Conservation (phyloP, 2,888 invertebrate species). For the Andrena hattorfiana region DNA sequence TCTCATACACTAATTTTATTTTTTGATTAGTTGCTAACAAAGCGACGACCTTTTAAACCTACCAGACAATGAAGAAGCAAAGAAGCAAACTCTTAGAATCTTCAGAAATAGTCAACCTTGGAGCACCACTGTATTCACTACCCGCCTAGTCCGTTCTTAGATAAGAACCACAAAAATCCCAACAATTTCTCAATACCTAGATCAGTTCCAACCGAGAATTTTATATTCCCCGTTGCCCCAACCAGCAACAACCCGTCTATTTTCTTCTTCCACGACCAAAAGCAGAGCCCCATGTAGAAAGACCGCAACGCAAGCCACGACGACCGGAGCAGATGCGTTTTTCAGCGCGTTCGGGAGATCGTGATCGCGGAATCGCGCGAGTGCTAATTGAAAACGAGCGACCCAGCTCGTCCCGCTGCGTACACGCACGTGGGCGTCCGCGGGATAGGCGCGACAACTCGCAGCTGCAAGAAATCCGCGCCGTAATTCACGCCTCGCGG, state of each 20-base stretch:
- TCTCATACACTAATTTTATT: no score
- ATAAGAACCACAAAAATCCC: no score
- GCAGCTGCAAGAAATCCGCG: slow-evolving; percentile 64
- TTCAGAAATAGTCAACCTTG: no score
- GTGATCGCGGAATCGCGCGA: slow-evolving; percentile 62
- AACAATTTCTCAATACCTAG: no score
- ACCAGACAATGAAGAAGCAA: no score
- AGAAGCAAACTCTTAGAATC: no score
- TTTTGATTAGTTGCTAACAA: no score
- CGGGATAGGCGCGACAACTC: slow-evolving; percentile 7
- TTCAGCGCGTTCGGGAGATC: neutral
- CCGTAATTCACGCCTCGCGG: slow-evolving; percentile 74
- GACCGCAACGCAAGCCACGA: neutral
- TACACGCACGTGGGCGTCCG: slow-evolving; percentile 49
- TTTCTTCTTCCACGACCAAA: neutral
- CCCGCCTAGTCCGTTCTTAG: no score
- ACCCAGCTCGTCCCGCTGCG: slow-evolving; percentile 37
- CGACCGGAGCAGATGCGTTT: neutral
- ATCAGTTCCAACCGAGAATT: no score
- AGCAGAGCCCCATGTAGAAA: neutral
- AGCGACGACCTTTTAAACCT: no score
- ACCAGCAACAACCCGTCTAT: neutral
- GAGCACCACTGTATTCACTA: no score
- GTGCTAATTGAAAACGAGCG: slow-evolving; percentile 76
- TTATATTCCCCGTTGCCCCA: no score